phyloP scores from a whole-genome alignment of 2,888 invertebrate species.

The Parnassius apollo region DNA sequence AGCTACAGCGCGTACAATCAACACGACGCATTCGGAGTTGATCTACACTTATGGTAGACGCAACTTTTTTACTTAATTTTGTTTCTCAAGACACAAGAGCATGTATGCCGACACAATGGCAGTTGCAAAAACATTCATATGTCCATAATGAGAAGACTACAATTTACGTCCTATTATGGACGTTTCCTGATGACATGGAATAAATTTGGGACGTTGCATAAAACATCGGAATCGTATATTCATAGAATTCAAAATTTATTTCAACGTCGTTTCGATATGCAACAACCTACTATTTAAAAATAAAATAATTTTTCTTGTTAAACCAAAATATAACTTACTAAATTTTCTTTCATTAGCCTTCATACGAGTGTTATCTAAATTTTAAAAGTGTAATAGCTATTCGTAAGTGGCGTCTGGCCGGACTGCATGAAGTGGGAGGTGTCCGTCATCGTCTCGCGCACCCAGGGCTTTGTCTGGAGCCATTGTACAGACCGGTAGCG shows the following conservation, averaged over 20 bases:
- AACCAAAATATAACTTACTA: too few species aligned
- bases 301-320: background rate
- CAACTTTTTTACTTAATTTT: constrained; percentile 37
- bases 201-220: constrained; percentile 19
- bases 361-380: too few species aligned
- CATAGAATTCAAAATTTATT: background rate
- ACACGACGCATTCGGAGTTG: constrained; percentile 35
- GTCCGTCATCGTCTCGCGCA: constrained; percentile 59
- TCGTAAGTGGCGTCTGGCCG: constrained; percentile 4
- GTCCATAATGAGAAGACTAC: constrained; percentile 32
- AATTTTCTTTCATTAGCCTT: too few species aligned
- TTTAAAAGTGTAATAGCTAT: constrained; percentile 8
- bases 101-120: constrained; percentile 32
- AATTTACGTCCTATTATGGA: constrained; percentile 33
- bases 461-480: constrained; percentile 51
- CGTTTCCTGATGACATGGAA: constrained; percentile 17
- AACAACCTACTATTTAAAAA: background rate
- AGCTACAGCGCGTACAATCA: constrained; percentile 31
- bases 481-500: constrained; percentile 63
- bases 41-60: constrained; percentile 34
- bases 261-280: background rate
- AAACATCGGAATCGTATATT: constrained; percentile 11
- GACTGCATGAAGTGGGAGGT: constrained; percentile 37
- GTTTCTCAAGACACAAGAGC: constrained; percentile 31
- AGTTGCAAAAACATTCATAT: constrained; percentile 34